phyloP scores from a whole-genome alignment of 2,888 invertebrate genomes.

The Drosophila subsilvestris region DNA sequence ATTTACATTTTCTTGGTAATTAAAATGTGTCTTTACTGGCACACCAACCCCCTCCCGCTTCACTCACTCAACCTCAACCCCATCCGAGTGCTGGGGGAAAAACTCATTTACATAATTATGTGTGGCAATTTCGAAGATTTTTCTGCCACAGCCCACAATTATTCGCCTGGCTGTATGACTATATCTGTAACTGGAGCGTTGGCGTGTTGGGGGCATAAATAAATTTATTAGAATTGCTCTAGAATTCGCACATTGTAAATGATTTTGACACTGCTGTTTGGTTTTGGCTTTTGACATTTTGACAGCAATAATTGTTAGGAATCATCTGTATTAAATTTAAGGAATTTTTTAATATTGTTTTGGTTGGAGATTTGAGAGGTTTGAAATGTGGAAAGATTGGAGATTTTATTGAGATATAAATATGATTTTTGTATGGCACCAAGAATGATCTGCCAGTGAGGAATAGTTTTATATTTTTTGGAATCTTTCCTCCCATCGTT shows the following conservation, averaged over 20 bases:
- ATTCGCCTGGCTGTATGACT: conserved; percentile 19
- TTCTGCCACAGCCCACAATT: conserved; percentile 49
- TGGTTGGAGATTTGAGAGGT: conserved; percentile 17
- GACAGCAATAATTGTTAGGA: conserved; percentile 51
- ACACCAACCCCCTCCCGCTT: neutral
- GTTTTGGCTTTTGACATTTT: conserved; percentile 22
- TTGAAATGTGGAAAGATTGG: conserved; percentile 2
- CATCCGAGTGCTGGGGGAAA: conserved; percentile 6
- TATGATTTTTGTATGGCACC: too few relatives aligned
- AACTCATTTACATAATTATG: conserved; percentile 78
- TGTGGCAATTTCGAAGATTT: conserved; percentile 76
- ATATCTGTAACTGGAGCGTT: conserved; percentile 3
- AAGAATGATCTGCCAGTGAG: too few relatives aligned
- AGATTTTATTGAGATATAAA: neutral
- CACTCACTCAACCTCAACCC: neutral
- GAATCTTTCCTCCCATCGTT: neutral
- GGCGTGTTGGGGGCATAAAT: conserved; percentile 38
- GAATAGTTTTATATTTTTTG: neutral
- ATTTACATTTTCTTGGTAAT: conserved; percentile 80
- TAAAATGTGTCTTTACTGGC: conserved; percentile 66
- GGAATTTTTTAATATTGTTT: neutral
- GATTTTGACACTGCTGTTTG: conserved; percentile 10
- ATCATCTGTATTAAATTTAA: conserved; percentile 41
- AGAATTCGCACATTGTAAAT: conserved; percentile 21
- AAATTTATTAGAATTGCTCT: conserved; percentile 51